Evolutionary conservation across 2,888 invertebrate species (phyloP).

Genomic region (Tricholauxania praeusta): DNA sequence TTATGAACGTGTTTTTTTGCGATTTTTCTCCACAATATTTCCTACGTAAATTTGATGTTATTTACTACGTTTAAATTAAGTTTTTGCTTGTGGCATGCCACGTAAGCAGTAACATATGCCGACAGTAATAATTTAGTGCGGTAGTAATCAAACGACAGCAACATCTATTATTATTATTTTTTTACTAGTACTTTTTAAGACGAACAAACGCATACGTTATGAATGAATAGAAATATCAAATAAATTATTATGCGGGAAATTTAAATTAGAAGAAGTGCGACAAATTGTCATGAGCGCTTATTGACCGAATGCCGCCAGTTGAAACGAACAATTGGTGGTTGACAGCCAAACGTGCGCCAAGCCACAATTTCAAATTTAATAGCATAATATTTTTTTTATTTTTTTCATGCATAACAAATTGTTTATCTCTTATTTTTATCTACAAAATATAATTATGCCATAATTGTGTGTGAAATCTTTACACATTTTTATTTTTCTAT

Average conservation of each 20-base stretch:
- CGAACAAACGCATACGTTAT: too few relatives aligned
- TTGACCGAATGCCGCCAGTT: constrained; percentile 11
- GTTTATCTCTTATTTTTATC: not conserved
- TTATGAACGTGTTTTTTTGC: too few relatives aligned
- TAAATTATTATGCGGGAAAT: constrained; percentile 34
- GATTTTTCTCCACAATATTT: too few relatives aligned
- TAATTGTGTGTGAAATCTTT: too few relatives aligned
- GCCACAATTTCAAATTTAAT: constrained; percentile 7
- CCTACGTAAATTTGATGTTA: too few relatives aligned
- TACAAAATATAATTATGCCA: not conserved
- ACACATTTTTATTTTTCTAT: not conserved
- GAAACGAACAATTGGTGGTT: not conserved
- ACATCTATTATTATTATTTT: not conserved
- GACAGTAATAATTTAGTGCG: too few relatives aligned
- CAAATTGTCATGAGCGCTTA: constrained; percentile 27
- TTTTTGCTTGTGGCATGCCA: too few relatives aligned
- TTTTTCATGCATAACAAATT: not conserved
- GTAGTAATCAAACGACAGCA: not conserved
- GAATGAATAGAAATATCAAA: not conserved
- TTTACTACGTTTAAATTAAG: too few relatives aligned
- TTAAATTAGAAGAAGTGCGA: constrained; percentile 33
- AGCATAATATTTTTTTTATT: not conserved
- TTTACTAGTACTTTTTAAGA: too few relatives aligned
- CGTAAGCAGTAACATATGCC: too few relatives aligned
- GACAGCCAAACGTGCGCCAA: constrained; percentile 2